Evolutionary conservation across 2,888 invertebrate species (phyloP), one percentile per base, ranked within the genome.

Genomic region (Dasysyrphus tricinctus): DNA sequence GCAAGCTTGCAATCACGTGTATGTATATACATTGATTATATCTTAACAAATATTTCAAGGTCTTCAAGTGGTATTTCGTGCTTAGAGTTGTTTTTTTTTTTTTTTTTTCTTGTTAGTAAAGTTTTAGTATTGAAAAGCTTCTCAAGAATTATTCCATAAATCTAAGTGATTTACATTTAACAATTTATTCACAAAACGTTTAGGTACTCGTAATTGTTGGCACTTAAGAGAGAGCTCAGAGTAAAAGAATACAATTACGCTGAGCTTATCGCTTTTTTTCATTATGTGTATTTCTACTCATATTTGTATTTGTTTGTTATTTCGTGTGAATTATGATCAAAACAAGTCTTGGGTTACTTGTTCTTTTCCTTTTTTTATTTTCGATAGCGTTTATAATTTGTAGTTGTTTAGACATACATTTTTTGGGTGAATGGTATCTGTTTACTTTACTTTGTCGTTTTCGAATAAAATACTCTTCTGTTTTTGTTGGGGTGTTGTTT

Each of bases 51-150:
- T 74, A 59, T 75, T 47, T 82, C 86, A 86, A 86, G 86, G 86
- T 61, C 75, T 82, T 37, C 86, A 74, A 86, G 86, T 86, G 82
- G 12, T 82, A 79, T 86, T 86, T 86, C 51, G 70, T 82, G 63
- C 39, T 75, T 61, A 47, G 19, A 75, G 37, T 59, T 37, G n/a
- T n/a, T 29, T 11, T n/a, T 14, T 54, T 54, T 12, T 54, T 16
- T 56, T 29, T 24, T 11, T n/a, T 14, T 54, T 54, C 24, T 24
- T n/a, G n/a, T n/a, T 24, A 24, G 29, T 54, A 54, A 32, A 29
- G 12, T 59, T 37, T 61, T 29, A 16, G 44, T 54, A 59, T 74
- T 59, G 34, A 11, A 44, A 9, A 49, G 47, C n/a, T 73, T 84
- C 61, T 34, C 34, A 75, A 49, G 78, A 82, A 82, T 82, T 81